Base-by-base conservation (phyloP, 2,888 invertebrate genomes). In the Oxystoma pomonae region DNA sequence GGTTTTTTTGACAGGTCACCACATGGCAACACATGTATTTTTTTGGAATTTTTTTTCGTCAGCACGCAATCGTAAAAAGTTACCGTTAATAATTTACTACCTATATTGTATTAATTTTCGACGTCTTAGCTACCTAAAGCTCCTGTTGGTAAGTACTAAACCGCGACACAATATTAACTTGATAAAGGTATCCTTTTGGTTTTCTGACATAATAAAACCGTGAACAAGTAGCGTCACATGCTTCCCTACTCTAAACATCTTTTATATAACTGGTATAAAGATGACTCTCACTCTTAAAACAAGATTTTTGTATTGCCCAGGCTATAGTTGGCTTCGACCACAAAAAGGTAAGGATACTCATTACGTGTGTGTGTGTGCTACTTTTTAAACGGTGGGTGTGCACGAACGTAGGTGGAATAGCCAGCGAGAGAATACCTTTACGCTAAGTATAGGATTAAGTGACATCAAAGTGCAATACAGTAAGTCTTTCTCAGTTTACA, bases 281-380 rank as follows among this genome's bases (percentile, higher is more conserved):
- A 70, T 64, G 68, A 69, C 67, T 69, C 70, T 70, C 69, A 65
- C 69, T 71, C 70, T 72, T 68, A 62, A 59, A 64, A 59, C 59
- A 59, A 68, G 70, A 71, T 72, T 73, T 73, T 69, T 68, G 69
- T 70, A 67, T 71, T 66, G 63, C 35, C 35, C 3, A 35, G 35
- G 12, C 35, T 35, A 3, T 3, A 35, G 3, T 35, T 35, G 12
- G 12, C 5, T 35, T 35, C 35, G 35, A 35, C 12, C 35, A 35
- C 3, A 35, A 35, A 35, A 35, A 35, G 35, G 35, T 35, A 35
- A 35, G 35, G 5, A 7, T 35, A 35, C 35, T 35, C 35, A 12
- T 12, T 35, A 35, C 35, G 35, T 35, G 35, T 7, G 35, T 35
- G 35, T 35, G 35, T 35, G 35, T 35, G 35, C 35, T 35, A 35